Percentiles rank a stretch among this genome's conserved stretches.
Evolutionary conservation across 1,140 invertebrate species (phyloP).

Genomic region (Oncopeltus fasciatus): DNA sequence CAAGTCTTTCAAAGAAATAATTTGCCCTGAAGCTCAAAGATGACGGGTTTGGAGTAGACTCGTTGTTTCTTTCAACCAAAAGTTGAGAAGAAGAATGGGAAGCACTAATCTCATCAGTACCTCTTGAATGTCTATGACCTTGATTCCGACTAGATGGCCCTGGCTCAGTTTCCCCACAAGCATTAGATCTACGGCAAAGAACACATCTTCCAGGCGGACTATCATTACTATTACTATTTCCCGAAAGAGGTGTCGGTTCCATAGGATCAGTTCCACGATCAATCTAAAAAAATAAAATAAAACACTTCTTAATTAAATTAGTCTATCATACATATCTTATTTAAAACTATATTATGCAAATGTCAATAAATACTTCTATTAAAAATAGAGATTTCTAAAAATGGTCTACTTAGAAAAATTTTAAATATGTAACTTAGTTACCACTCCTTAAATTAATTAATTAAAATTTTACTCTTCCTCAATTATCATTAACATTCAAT

Average conservation of each 20-base stretch:
- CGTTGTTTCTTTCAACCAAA: background rate
- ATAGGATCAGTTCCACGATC: slow-evolving; percentile 52
- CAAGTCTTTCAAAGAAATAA: slow-evolving; percentile 7
- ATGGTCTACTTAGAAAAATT: no score
- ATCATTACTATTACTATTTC: no score
- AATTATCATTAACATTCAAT: no score
- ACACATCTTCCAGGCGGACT: no score
- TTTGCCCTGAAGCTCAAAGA: background rate
- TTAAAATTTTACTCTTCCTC: no score
- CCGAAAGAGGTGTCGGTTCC: slow-evolving; percentile 30
- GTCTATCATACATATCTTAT: no score
- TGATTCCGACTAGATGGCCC: background rate
- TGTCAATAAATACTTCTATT: no score
- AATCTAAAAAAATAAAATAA: slow-evolving; percentile 31
- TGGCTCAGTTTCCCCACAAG: background rate
- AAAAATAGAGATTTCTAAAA: no score
- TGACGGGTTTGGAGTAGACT: background rate
- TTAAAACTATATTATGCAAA: no score
- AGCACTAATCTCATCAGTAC: slow-evolving; percentile 21
- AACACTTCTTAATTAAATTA: no score
- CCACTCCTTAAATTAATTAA: no score
- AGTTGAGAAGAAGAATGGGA: slow-evolving; percentile 17
- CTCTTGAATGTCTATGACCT: slow-evolving; percentile 4
- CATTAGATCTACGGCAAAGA: background rate
- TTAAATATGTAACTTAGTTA: no score